Conservation (phyloP, 2,888 invertebrate species). For the Ametastegia equiseti region DNA sequence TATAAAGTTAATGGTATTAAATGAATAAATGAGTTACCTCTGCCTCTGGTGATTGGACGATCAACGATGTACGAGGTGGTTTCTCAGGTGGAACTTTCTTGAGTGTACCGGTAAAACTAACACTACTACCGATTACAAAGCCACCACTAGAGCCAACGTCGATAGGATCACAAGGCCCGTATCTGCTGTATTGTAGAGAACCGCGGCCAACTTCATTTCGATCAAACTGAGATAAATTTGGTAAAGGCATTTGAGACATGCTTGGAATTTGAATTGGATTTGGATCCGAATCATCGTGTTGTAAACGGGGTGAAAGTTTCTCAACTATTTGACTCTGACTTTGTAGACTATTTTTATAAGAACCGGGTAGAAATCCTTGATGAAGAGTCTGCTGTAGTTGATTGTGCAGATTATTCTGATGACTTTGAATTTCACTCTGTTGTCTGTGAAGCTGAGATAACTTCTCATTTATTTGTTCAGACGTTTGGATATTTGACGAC, state of each 20-base stretch:
- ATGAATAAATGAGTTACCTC: constrained; percentile 66
- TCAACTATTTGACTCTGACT: constrained; percentile 54
- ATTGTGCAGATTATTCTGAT: constrained; percentile 36
- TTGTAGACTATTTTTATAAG: constrained; percentile 17
- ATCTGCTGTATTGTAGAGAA: constrained; percentile 67
- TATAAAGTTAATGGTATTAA: neutral
- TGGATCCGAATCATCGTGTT: constrained; percentile 63
- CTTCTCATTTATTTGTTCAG: constrained; percentile 37
- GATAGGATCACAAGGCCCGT: constrained; percentile 50
- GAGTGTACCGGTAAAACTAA: constrained; percentile 69
- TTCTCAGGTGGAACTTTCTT: constrained; percentile 74
- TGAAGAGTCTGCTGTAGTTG: constrained; percentile 44
- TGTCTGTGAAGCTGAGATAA: constrained; percentile 38
- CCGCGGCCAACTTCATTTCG: constrained; percentile 66
- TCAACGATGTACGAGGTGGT: constrained; percentile 72
- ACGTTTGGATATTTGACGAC: constrained; percentile 31
- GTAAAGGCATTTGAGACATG: constrained; percentile 70
- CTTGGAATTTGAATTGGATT: constrained; percentile 64
- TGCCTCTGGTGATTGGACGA: constrained; percentile 71
- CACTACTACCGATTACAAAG: constrained; percentile 49
- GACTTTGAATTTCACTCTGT: constrained; percentile 39
- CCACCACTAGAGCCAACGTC: constrained; percentile 55
- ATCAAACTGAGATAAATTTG: constrained; percentile 70
- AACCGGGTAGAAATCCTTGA: constrained; percentile 30
- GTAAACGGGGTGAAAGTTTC: constrained; percentile 69